These are phyloP conservation scores for Limanda limanda DNA, from an alignment of 2,113 vertebrate genomes.

Conservation along the genomic window DNA sequence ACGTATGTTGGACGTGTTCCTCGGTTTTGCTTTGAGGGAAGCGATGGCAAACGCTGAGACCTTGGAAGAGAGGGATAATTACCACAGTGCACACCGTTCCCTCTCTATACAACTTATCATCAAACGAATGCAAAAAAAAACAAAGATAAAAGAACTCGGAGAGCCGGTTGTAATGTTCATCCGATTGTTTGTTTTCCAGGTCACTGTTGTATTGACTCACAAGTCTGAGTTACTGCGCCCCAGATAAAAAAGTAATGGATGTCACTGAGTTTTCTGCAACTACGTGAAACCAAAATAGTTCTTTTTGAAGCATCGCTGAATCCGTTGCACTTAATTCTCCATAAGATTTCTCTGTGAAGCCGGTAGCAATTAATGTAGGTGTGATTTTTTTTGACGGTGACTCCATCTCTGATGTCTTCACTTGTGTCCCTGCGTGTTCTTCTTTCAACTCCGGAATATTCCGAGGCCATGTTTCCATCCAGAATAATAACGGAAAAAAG, in stretches of 20 bases:
- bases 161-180: conserved; percentile 1
- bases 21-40: conserved; percentile 29
- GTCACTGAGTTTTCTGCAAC: conserved; percentile 32
- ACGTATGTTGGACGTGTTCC: not conserved
- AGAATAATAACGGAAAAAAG: conserved; percentile 26
- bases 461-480: conserved; percentile 8
- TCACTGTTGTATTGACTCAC: conserved; percentile 18
- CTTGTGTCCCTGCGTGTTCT: conserved; percentile 4
- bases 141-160: conserved; percentile 36
- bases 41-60: conserved; percentile 38
- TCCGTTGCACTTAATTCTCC: conserved; percentile 34
- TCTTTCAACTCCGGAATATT: conserved; percentile 31
- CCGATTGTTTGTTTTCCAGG: conserved; percentile 24
- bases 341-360: conserved; percentile 14
- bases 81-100: conserved; percentile 20
- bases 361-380: conserved; percentile 46
- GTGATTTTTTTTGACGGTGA: conserved; percentile 18
- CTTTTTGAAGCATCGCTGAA: conserved; percentile 22
- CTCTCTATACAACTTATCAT: conserved; percentile 29
- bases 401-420: conserved; percentile 54
- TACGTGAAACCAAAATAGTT: conserved; percentile 36
- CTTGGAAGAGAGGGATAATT: conserved; percentile 59
- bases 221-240: conserved; percentile 12
- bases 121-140: conserved; percentile 42
- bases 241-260: conserved; percentile 43